Conservation (phyloP, 2,888 invertebrate species). For the Pseudococcus viburni region DNA sequence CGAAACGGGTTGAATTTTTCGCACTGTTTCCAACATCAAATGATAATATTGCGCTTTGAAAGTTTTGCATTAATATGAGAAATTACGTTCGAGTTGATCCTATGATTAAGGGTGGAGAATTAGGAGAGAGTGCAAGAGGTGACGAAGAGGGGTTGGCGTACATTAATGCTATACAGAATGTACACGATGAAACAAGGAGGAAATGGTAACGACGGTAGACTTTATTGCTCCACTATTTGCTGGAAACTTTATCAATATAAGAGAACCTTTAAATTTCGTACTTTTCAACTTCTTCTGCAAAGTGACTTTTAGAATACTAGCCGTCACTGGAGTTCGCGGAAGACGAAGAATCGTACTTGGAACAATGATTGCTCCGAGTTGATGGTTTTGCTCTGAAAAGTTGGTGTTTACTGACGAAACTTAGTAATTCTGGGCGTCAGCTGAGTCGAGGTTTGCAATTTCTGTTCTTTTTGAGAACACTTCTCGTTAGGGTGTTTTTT, state of each 20-base stretch:
- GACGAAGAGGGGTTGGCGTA: not conserved
- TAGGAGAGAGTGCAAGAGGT: not conserved
- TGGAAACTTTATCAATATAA: slow-evolving; percentile 62
- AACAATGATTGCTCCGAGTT: slow-evolving; percentile 46
- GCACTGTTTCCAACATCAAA: slow-evolving; percentile 10
- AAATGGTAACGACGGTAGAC: slow-evolving; percentile 32
- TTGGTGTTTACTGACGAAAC: slow-evolving; percentile 51
- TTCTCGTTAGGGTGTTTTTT: not conserved
- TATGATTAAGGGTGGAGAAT: slow-evolving; percentile 41
- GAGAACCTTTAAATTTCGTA: slow-evolving; percentile 61
- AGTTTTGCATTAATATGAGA: slow-evolving; percentile 44
- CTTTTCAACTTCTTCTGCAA: slow-evolving; percentile 56
- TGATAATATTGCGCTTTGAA: slow-evolving; percentile 41
- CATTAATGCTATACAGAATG: not conserved
- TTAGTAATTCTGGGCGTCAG: not conserved
- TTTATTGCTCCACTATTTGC: slow-evolving; percentile 28
- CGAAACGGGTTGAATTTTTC: not conserved
- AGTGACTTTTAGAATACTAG: slow-evolving; percentile 44
- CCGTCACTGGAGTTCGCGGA: not conserved
- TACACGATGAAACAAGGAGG: slow-evolving; percentile 24
- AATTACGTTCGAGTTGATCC: slow-evolving; percentile 31
- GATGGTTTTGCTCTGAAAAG: slow-evolving; percentile 46
- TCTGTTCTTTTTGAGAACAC: slow-evolving; percentile 51
- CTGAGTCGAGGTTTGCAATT: slow-evolving; percentile 2
- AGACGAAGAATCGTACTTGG: not conserved